Percentiles rank a stretch among this genome's conserved stretches.
Evolutionary conservation across 2,797 vertebrate species (phyloP).

Genomic region (Phoebastria nigripes): DNA sequence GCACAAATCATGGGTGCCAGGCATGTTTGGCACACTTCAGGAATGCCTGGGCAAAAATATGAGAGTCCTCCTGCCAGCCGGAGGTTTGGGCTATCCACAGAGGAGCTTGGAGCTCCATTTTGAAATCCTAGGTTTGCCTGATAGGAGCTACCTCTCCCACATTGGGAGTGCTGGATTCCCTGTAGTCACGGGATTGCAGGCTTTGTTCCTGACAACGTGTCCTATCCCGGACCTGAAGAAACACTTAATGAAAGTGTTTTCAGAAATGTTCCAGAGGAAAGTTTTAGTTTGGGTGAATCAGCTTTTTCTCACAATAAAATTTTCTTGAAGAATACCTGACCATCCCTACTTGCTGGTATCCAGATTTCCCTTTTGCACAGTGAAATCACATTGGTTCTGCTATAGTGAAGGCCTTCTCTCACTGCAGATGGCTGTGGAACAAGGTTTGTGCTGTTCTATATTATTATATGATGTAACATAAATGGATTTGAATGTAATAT

Average conservation of each 20-base stretch:
- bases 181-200: fast-evolving
- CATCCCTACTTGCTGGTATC: background rate
- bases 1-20: background rate
- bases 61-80: background rate
- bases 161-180: fast-evolving
- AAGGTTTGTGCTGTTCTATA: background rate
- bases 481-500: background rate
- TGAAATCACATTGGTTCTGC: background rate
- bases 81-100: background rate
- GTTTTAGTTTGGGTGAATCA: background rate
- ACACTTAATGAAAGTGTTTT: background rate
- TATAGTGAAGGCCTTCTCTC: background rate
- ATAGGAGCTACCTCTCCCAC: background rate
- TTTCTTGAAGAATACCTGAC: background rate
- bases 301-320: background rate
- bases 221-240: background rate
- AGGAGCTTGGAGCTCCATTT: background rate
- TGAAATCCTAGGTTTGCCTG: background rate
- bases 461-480: background rate
- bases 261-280: background rate
- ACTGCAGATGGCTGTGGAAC: background rate
- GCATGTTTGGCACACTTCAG: background rate
- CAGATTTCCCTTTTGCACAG: background rate
- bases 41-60: background rate
- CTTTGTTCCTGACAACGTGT: background rate